Evolutionary conservation across 2,113 vertebrate genomes (phyloP).

Genomic region (Formicarius rufipectus): DNA sequence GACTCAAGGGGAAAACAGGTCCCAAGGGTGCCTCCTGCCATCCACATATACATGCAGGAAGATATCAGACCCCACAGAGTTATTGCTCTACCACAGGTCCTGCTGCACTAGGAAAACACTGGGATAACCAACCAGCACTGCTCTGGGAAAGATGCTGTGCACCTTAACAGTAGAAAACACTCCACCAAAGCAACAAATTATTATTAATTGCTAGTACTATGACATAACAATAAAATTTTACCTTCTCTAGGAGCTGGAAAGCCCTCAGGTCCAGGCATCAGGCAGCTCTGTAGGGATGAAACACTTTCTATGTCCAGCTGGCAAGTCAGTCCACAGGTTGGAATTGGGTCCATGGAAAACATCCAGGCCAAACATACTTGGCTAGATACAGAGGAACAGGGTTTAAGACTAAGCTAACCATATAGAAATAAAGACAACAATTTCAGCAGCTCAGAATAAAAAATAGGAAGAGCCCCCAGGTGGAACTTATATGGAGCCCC

Average conservation of each 20-base stretch:
- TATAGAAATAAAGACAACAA: accelerated
- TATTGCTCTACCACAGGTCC: not conserved
- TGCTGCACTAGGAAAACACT: not conserved
- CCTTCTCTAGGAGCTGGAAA: not conserved
- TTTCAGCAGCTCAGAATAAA: accelerated
- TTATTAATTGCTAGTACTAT: not conserved
- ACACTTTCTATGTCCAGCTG: accelerated
- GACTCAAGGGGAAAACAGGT: accelerated
- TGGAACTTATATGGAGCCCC: not conserved
- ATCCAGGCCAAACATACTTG: accelerated
- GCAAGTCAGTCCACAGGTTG: not conserved
- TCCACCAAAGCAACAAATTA: not conserved
- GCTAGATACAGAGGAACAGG: not conserved
- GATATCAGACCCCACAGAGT: not conserved
- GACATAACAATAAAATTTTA: not conserved
- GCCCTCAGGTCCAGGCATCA: not conserved
- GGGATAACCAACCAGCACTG: not conserved
- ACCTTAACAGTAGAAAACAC: accelerated
- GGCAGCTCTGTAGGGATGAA: accelerated
- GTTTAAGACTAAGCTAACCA: accelerated
- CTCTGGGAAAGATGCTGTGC: not conserved
- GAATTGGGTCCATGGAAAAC: accelerated
- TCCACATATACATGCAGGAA: not conserved
- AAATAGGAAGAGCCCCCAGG: accelerated
- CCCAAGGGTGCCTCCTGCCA: not conserved